These are phyloP conservation scores for Mesochorus sp. DNA, from an alignment of 2,888 invertebrate genomes.

Conservation along the genomic window DNA sequence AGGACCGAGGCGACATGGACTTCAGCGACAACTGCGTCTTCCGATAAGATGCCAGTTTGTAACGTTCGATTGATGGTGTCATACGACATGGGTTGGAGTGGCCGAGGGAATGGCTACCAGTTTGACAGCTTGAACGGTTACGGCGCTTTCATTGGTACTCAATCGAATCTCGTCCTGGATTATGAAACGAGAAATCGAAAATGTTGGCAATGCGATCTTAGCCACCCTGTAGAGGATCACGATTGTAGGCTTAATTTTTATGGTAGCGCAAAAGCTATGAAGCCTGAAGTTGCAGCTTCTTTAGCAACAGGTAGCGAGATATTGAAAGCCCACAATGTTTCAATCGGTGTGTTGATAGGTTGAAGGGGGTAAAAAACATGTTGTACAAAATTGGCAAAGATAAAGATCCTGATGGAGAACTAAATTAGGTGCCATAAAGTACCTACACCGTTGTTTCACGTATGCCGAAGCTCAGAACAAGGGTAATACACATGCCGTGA, in stretches of 20 bases:
- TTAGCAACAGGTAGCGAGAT: constrained; percentile 48
- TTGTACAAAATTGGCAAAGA: neutral
- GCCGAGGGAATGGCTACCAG: constrained; percentile 50
- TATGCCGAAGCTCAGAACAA: constrained; percentile 7
- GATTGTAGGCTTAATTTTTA: constrained; percentile 63
- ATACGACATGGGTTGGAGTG: constrained; percentile 61
- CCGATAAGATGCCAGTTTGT: constrained; percentile 8
- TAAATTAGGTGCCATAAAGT: neutral
- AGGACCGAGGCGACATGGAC: constrained; percentile 16
- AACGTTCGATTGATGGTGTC: constrained; percentile 16
- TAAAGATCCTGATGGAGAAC: constrained; percentile 10
- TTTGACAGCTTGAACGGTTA: constrained; percentile 61
- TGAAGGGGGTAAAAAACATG: constrained; percentile 11
- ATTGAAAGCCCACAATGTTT: constrained; percentile 38
- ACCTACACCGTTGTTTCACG: neutral
- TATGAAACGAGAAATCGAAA: constrained; percentile 55
- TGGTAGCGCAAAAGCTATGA: constrained; percentile 67
- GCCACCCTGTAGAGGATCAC: constrained; percentile 55
- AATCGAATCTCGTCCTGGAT: constrained; percentile 59
- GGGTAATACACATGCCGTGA: neutral
- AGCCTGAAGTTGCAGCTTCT: constrained; percentile 56
- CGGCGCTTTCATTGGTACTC: constrained; percentile 55
- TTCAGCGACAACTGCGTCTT: constrained; percentile 2
- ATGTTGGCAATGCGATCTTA: constrained; percentile 57
- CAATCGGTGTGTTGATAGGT: constrained; percentile 45